These are phyloP conservation scores for Lasioglossum zephyrum DNA, from an alignment of 2,888 invertebrate species.

Conservation along the genomic window DNA sequence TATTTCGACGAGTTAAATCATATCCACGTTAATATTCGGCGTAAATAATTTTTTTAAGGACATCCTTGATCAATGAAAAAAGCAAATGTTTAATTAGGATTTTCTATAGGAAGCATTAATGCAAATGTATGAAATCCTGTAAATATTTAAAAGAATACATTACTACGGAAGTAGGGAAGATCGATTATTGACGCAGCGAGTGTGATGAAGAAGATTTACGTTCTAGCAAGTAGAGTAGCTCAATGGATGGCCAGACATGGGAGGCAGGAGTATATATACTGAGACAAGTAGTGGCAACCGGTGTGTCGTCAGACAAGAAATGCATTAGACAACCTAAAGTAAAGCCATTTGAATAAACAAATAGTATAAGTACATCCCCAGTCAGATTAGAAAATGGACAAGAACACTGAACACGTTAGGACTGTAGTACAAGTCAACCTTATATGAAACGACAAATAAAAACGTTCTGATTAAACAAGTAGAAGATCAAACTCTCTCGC, in stretches of 20 bases:
- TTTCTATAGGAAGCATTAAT: neutral
- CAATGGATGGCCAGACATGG: neutral
- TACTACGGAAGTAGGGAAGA: neutral
- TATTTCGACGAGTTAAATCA: neutral
- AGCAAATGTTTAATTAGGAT: neutral
- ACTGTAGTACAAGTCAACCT: neutral
- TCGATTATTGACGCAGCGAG: neutral
- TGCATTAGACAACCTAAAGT: neutral
- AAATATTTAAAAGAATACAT: neutral
- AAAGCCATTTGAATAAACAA: conserved; percentile 6
- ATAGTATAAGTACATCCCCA: neutral
- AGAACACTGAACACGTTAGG: neutral
- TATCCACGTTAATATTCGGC: neutral
- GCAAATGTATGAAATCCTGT: neutral
- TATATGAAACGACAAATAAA: neutral
- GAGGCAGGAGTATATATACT: neutral
- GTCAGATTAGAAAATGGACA: neutral
- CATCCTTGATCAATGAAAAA: neutral
- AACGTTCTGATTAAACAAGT: neutral
- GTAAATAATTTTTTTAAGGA: neutral
- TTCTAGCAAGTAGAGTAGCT: neutral
- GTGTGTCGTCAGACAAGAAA: neutral
- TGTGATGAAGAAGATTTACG: neutral
- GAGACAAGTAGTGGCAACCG: neutral
- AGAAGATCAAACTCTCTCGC: neutral